Evolutionary conservation across 2,888 invertebrate species (phyloP), one percentile per base, ranked within the genome.

Genomic region (Capitulum mitella): DNA sequence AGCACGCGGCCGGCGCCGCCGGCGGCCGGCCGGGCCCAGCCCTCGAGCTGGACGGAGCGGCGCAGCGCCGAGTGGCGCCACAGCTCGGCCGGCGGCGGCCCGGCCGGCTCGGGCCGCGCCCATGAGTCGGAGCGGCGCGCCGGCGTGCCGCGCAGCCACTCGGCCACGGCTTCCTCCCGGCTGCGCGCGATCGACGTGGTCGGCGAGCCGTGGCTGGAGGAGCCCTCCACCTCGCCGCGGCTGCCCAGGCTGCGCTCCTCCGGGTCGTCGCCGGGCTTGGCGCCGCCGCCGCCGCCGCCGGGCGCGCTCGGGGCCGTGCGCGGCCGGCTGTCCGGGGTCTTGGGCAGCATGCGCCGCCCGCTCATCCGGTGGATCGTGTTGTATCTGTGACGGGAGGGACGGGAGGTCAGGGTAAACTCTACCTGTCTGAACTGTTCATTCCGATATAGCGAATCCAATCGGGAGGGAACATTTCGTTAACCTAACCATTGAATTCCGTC

Each of bases 321-420:
- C 43, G 51, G 12, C 0, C 90, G 91, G 81, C 87, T 96, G 8
- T 83, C 80, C 5, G 82, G 82, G 16, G 80, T 82, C 78, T 81
- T 81, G 19, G 82, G 82, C 16, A 82, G 77, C 75, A 81, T 80
- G 19, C 82, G 77, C 19, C 82, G 78, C 0, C 82, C 82, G 26
- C 82, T 80, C 81, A 81, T 82, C 6, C 82, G 80, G 77, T 82
- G 82, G n/a, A 81, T 82, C 19, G 82, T 82, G 80, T 82, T 81
- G 78, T 82, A 82, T 70, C 82, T 81, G 79, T n/a, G n/a, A n/a
- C n/a, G n/a, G n/a, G n/a, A n/a, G n/a, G n/a, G n/a, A n/a, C n/a
- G n/a, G n/a, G n/a, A n/a, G n/a, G n/a, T n/a, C n/a, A n/a, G n/a
- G n/a, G n/a, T n/a, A n/a, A n/a, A n/a, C n/a, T n/a, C n/a, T n/a